Evolutionary conservation across 2,888 invertebrate species (phyloP).

Genomic region (Sminthurides aquaticus): DNA sequence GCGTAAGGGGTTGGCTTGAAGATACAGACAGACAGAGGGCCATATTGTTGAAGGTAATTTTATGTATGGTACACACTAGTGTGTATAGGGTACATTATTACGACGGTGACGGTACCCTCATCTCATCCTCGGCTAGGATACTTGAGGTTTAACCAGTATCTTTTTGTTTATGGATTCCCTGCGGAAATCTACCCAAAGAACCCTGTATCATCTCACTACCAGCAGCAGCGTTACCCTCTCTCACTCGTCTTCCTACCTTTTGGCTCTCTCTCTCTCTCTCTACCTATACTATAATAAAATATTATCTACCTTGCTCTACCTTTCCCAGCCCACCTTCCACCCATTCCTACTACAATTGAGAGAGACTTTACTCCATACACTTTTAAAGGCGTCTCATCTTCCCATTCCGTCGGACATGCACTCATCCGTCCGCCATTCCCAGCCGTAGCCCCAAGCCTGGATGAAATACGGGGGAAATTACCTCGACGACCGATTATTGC

Average conservation of each 20-base stretch:
- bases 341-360: no score
- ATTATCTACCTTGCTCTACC: background rate
- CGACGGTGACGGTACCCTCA: background rate
- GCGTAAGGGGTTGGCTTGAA: conserved; percentile 22
- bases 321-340: background rate
- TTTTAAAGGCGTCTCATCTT: background rate
- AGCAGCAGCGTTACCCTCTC: background rate
- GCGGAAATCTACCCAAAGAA: background rate
- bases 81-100: background rate
- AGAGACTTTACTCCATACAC: background rate
- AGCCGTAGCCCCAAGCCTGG: background rate
- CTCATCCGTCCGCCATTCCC: background rate
- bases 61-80: background rate
- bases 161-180: background rate
- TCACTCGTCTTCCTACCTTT: background rate
- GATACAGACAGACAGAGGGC: background rate
- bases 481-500: background rate
- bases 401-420: background rate
- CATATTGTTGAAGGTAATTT: background rate
- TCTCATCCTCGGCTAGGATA: background rate
- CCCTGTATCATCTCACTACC: background rate
- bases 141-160: background rate
- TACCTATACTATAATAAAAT: no score
- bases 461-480: background rate
- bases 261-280: background rate